These are phyloP conservation scores for Petrocephalus schoutedeni DNA, from an alignment of 2,797 vertebrate species.

Conservation along the genomic window DNA sequence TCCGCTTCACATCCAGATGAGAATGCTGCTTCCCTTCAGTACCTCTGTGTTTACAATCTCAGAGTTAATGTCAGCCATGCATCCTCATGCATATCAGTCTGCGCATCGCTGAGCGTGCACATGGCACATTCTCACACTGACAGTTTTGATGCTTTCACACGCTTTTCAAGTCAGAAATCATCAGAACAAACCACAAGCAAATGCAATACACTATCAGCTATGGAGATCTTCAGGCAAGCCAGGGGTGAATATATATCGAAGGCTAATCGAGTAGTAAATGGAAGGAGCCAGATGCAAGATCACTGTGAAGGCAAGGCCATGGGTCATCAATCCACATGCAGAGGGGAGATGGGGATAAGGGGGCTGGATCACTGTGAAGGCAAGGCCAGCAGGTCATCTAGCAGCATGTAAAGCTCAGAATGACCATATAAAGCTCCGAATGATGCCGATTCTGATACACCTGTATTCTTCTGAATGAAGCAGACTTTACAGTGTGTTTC, in stretches of 20 bases:
- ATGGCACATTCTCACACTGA: background rate
- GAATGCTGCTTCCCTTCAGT: slow-evolving; percentile 12
- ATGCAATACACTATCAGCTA: background rate
- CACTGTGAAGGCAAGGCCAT: background rate
- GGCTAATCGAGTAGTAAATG: background rate
- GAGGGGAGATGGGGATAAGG: background rate
- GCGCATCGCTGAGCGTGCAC: background rate
- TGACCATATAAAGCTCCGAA: background rate
- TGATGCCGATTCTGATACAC: background rate
- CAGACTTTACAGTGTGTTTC: background rate
- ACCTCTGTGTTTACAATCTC: slow-evolving; percentile 45
- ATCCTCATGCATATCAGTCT: slow-evolving; percentile 46
- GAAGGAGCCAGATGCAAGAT: background rate
- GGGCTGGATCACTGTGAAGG: background rate
- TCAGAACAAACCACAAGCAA: background rate
- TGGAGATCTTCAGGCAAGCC: background rate
- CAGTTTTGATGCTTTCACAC: slow-evolving; percentile 2
- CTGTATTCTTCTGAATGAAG: background rate
- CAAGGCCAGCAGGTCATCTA: background rate
- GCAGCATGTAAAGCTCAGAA: background rate
- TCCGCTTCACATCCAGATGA: background rate
- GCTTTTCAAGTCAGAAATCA: slow-evolving; percentile 20
- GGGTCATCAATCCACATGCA: background rate
- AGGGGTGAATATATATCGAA: background rate
- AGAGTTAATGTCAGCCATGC: slow-evolving; percentile 46